Evolutionary conservation across 2,797 vertebrate species (phyloP), one percentile per base, ranked within the genome.

Genomic region (Sebastes nivosus): DNA sequence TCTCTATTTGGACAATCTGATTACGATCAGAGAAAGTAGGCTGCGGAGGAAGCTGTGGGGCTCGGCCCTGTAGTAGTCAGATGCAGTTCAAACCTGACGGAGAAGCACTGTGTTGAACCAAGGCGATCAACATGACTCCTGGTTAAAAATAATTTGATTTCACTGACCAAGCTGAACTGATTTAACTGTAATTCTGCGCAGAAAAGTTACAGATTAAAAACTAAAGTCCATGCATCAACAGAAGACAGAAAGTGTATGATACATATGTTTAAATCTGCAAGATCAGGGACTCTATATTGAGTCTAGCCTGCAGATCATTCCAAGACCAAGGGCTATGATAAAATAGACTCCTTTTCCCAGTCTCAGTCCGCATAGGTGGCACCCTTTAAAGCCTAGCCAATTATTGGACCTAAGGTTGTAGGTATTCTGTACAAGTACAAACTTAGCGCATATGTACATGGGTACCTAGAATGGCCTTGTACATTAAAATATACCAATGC

Each of bases 1-100:
- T 83, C 78, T 86, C 55, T 22, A 7, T 77, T 54, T 67, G 30
- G 79, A 58, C 60, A 54, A 6, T 14, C 80, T 74, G 84, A 91
- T 74, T 34, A 9, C 13, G 69, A 91, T 86, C 84, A 60, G 59
- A 75, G 57, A 64, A 66, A 50, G 63, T 52, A n/a, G 34, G 59
- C 80, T 54, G 65, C 58, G 58, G 74, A 77, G 81, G 65, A 80
- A 84, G 72, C 50, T 30, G 75, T 0, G 9, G 25, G 78, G 65
- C 20, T 42, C 52, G 50, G 71, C 32, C 18, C 66, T 24, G 20
- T 7, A 27, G n/a, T 11, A 5, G 42, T 61, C 60, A 76, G 65
- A 84, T 18, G 67, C 57, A 29, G 50, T 34, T 34, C 27, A 16
- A 32, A 5, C 18, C 30, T n/a, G 71, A 74, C 10, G 3, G 18